phyloP scores from a whole-genome alignment of 2,888 invertebrate species.

The Melanchra persicariae region DNA sequence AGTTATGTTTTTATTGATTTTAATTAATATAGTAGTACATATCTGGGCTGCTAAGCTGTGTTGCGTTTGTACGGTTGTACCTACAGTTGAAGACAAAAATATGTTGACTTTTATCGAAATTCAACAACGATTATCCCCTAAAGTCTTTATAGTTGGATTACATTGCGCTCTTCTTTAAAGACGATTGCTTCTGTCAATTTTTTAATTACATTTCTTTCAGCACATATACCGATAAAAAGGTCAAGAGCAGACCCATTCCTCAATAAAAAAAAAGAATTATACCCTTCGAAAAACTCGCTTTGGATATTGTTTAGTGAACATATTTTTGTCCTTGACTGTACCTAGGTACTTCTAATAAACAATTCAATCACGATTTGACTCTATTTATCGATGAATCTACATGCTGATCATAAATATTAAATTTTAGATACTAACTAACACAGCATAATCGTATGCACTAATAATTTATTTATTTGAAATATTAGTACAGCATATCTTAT shows the following conservation, averaged over 20 bases:
- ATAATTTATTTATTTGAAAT: slow-evolving; percentile 5
- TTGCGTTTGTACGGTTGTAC: background rate
- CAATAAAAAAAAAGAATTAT: too few species aligned
- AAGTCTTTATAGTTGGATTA: background rate
- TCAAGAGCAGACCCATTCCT: too few species aligned
- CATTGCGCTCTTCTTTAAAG: too few species aligned
- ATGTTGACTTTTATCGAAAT: background rate
- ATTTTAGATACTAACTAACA: slow-evolving; percentile 3
- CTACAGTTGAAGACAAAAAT: slow-evolving; percentile 1
- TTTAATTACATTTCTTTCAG: too few species aligned
- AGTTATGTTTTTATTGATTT: slow-evolving; percentile 51
- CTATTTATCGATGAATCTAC: background rate
- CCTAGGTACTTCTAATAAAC: slow-evolving; percentile 6
- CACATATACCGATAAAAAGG: too few species aligned
- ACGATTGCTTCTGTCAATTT: too few species aligned
- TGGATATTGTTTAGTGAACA: background rate
- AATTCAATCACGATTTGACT: slow-evolving; percentile 18
- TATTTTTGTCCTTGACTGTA: background rate
- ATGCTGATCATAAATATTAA: slow-evolving; percentile 11
- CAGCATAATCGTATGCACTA: slow-evolving; percentile 2
- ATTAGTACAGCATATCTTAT: background rate
- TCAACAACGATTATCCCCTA: background rate
- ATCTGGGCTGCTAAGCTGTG: background rate
- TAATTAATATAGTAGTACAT: slow-evolving; percentile 1
- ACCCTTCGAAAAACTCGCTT: background rate